phyloP scores from a whole-genome alignment of 2,797 vertebrate genomes.

The Onychomys leucogaster region DNA sequence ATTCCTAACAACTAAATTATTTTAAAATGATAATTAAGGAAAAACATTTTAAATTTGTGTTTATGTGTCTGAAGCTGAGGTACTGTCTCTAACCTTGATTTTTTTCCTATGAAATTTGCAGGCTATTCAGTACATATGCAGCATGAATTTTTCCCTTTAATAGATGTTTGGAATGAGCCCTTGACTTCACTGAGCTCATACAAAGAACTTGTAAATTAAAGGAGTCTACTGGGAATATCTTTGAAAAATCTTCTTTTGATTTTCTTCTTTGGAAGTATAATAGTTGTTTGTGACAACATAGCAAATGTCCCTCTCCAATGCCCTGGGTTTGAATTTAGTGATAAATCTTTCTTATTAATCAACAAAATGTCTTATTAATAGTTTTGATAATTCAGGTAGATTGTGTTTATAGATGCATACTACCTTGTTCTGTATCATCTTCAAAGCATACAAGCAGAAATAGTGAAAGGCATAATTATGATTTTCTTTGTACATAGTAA shows the following conservation, averaged over 20 bases:
- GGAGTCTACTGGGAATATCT: neutral
- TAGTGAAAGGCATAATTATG: neutral
- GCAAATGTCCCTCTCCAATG: neutral
- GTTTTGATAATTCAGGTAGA: conserved; percentile 25
- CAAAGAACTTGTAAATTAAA: neutral
- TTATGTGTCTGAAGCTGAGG: neutral
- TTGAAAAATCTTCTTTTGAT: neutral
- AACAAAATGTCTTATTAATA: conserved; percentile 16
- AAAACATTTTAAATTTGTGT: neutral
- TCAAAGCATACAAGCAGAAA: conserved; percentile 8
- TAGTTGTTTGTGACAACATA: neutral
- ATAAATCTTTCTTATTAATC: neutral
- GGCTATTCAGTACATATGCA: neutral
- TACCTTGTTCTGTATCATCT: neutral
- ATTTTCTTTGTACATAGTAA: neutral
- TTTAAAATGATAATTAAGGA: neutral
- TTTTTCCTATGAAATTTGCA: neutral
- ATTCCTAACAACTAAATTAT: neutral
- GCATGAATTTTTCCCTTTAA: neutral
- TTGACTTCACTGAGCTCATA: neutral
- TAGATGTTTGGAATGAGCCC: neutral
- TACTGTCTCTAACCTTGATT: neutral
- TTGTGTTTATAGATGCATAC: neutral
- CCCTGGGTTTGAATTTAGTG: neutral
- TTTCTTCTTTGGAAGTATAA: conserved; percentile 1